Conservation (phyloP, 2,113 vertebrate species). For the Ceratotherium simum region DNA sequence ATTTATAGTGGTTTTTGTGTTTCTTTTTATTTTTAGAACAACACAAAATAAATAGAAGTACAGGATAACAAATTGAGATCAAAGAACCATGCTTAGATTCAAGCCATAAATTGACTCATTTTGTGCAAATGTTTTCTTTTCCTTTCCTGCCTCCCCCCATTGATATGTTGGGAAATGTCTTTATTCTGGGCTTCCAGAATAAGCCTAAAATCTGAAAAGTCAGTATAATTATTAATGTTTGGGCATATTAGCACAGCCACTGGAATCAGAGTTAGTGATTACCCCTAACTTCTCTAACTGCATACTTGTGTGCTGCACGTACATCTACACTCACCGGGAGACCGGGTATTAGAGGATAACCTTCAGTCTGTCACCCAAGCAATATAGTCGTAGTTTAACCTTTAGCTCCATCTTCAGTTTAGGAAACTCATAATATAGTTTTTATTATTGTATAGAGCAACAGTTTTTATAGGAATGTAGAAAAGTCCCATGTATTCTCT, state of each 20-base stretch:
- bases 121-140: background rate
- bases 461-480: background rate
- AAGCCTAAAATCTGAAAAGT: background rate
- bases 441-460: background rate
- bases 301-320: background rate
- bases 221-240: background rate
- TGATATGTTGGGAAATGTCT: background rate
- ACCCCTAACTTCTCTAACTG: background rate
- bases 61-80: background rate
- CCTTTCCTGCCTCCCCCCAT: background rate
- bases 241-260: background rate
- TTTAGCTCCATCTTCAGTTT: background rate
- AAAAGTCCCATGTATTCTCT: background rate
- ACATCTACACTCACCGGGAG: too few relatives aligned
- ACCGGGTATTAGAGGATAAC: too few relatives aligned
- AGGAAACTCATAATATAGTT: background rate
- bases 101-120: background rate
- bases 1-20: background rate
- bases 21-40: slow-evolving; percentile 25
- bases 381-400: background rate
- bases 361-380: too few relatives aligned
- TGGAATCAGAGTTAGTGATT: background rate
- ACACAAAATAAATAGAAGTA: background rate
- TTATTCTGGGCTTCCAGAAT: background rate
- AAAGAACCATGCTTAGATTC: slow-evolving; percentile 4